Conservation (phyloP, 2,113 vertebrate species). For the Ariopsis seemanni region DNA sequence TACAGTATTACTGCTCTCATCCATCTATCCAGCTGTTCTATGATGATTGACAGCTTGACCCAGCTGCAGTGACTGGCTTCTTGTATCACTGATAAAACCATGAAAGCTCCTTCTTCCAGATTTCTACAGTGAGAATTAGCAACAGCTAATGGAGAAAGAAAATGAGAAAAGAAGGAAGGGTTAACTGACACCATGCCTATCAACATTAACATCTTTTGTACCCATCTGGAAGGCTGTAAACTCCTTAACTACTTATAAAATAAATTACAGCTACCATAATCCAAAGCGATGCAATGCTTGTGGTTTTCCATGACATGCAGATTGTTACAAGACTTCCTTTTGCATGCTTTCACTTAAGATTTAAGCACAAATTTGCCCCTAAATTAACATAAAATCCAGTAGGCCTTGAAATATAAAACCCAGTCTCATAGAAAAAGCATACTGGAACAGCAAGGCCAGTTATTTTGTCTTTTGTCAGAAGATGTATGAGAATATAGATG, state of each 20-base stretch:
- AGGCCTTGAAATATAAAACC: not conserved
- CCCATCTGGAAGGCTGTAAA: conserved; percentile 19
- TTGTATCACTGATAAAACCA: not conserved
- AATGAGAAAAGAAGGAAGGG: not conserved
- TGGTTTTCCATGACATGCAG: conserved; percentile 4
- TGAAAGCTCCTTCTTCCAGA: not conserved
- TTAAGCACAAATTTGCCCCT: not conserved
- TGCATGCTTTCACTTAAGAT: not conserved
- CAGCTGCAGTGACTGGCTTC: not conserved
- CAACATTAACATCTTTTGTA: not conserved
- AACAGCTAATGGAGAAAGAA: not conserved
- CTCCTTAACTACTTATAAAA: not conserved
- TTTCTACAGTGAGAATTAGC: not conserved
- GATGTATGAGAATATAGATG: not conserved
- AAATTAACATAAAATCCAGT: not conserved
- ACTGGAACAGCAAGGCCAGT: not conserved
- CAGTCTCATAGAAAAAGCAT: not conserved
- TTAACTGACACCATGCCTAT: not conserved
- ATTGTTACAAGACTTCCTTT: conserved; percentile 1
- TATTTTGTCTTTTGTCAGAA: not conserved
- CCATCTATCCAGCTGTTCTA: not conserved
- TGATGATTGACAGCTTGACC: not conserved
- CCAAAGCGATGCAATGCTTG: not conserved
- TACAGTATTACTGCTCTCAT: not conserved
- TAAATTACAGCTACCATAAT: not conserved